These are phyloP conservation scores for Thryonomys swinderianus DNA, from an alignment of 2,113 vertebrate species.

Conservation along the genomic window DNA sequence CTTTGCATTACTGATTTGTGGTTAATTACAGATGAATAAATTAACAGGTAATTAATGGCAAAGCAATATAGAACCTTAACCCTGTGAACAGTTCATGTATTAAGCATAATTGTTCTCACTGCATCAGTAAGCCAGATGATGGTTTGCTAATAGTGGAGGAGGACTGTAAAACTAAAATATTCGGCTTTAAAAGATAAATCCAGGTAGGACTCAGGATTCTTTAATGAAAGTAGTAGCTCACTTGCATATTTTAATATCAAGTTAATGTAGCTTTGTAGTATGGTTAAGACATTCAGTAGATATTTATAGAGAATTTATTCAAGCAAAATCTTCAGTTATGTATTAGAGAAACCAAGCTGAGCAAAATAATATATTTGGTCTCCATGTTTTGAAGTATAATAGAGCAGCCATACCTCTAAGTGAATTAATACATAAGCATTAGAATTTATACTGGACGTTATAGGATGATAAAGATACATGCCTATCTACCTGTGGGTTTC, in stretches of 20 bases:
- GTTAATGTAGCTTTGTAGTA: not conserved
- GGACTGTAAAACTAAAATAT: not conserved
- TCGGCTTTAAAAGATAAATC: conserved; percentile 16
- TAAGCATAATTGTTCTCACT: not conserved
- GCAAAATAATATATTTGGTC: not conserved
- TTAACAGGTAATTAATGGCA: conserved; percentile 35
- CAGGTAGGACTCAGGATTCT: not conserved
- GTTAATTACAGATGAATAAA: conserved; percentile 31
- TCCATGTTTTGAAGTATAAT: not conserved
- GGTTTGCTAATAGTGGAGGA: not conserved
- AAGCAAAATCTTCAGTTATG: not conserved
- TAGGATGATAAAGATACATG: not conserved
- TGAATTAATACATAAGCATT: not conserved
- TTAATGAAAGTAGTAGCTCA: not conserved
- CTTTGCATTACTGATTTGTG: conserved; percentile 35
- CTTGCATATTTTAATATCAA: not conserved
- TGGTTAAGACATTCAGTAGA: not conserved
- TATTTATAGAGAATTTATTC: not conserved
- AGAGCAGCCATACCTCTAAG: not conserved
- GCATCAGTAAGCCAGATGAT: not conserved
- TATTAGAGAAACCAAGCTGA: not conserved
- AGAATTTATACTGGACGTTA: not conserved
- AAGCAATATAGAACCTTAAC: not conserved
- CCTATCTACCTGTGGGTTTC: not conserved
- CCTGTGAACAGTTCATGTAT: not conserved